These are phyloP conservation scores for Mus spicilegus DNA, from an alignment of 2,113 vertebrate species.

Conservation along the genomic window DNA sequence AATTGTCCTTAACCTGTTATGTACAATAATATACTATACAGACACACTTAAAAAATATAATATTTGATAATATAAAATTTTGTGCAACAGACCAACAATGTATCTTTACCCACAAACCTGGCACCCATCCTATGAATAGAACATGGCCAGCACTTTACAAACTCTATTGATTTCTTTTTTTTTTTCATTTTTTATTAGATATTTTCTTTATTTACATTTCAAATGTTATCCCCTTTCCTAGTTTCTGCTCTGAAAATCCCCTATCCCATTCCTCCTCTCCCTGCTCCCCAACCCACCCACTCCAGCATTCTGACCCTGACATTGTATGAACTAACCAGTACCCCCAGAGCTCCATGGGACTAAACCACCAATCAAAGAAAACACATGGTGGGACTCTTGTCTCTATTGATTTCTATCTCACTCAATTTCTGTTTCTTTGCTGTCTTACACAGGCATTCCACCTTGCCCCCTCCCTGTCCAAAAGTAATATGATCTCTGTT, in stretches of 20 bases:
- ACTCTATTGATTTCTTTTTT: neutral
- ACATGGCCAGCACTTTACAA: neutral
- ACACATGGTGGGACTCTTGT: too few relatives aligned
- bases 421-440: neutral
- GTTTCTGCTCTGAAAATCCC: too few relatives aligned
- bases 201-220: too few relatives aligned
- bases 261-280: too few relatives aligned
- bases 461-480: neutral
- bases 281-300: too few relatives aligned
- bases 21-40: neutral
- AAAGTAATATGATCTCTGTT: neutral
- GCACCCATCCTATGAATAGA: neutral
- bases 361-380: too few relatives aligned
- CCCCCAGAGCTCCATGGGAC: too few relatives aligned
- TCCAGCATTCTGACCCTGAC: too few relatives aligned
- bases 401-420: neutral
- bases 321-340: too few relatives aligned
- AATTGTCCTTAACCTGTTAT: neutral
- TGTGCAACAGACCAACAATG: neutral
- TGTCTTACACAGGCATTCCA: neutral
- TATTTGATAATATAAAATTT: neutral
- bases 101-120: neutral
- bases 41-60: neutral
- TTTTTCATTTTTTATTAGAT: too few relatives aligned
- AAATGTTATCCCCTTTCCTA: too few relatives aligned